Conservation (phyloP, 2,797 vertebrate species). For the Onychomys arenicola region DNA sequence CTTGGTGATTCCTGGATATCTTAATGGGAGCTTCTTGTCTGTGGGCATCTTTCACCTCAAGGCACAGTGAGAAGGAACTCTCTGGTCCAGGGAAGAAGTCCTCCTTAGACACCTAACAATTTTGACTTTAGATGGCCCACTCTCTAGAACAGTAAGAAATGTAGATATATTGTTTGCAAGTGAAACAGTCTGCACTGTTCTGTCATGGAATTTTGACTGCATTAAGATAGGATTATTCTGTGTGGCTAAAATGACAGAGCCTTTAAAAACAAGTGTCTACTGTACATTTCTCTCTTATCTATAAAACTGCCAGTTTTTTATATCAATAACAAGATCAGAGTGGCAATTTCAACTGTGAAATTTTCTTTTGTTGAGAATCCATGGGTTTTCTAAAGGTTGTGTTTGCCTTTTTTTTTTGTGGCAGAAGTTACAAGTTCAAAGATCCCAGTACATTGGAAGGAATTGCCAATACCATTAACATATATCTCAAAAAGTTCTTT, state of each 20-base stretch:
- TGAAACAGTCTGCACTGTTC: background rate
- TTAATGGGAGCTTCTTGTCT: background rate
- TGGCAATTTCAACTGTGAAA: background rate
- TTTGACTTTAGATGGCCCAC: background rate
- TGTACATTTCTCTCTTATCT: background rate
- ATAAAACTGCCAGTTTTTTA: background rate
- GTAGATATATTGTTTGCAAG: background rate
- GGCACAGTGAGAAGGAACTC: background rate
- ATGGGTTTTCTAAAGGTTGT: background rate
- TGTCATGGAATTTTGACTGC: background rate
- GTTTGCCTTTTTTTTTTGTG: background rate
- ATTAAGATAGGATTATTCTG: background rate
- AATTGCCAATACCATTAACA: background rate
- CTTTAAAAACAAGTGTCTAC: background rate
- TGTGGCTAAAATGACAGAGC: background rate
- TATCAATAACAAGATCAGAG: slow-evolving; percentile 23
- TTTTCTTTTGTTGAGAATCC: background rate
- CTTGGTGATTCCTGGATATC: too few relatives aligned
- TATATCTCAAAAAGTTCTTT: background rate
- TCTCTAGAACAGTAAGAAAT: background rate
- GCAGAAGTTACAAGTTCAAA: slow-evolving; percentile 7
- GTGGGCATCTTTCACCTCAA: background rate
- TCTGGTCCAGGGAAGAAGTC: background rate
- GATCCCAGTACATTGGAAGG: background rate
- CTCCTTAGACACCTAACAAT: background rate